Evolutionary conservation across 1,140 invertebrate genomes (phyloP).

Genomic region (Drosophila guanche): DNA sequence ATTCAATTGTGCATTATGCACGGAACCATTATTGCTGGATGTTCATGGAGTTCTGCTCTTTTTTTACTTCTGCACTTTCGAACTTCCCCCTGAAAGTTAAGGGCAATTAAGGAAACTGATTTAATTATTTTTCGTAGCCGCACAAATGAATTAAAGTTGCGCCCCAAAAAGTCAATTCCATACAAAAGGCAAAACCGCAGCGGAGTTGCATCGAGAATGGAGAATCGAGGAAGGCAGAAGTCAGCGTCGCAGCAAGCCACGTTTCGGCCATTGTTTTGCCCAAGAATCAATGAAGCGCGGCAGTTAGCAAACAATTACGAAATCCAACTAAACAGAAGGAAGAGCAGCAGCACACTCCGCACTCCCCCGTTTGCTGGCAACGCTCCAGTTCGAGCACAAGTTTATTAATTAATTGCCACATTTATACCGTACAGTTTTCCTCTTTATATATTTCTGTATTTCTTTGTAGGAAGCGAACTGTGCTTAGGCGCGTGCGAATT

Average conservation of each 20-base stretch:
- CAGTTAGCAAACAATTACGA: conserved; percentile 34
- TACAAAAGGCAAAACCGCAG: not conserved
- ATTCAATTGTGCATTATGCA: conserved; percentile 16
- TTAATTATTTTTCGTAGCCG: conserved; percentile 35
- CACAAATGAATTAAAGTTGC: conserved; percentile 38
- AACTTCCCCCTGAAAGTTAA: conserved; percentile 7
- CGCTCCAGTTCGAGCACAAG: conserved; percentile 35
- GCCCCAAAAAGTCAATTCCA: conserved; percentile 4
- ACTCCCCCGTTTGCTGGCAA: conserved; percentile 20
- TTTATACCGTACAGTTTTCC: conserved; percentile 42
- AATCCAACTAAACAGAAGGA: conserved; percentile 3
- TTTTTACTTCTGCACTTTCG: not conserved
- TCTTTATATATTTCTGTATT: not conserved
- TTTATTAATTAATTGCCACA: conserved; percentile 19
- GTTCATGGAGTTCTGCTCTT: not conserved
- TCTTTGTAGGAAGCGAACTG: conserved; percentile 51
- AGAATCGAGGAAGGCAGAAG: conserved; percentile 4
- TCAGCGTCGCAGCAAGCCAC: too few species aligned
- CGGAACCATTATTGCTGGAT: not conserved
- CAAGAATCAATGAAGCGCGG: conserved; percentile 40
- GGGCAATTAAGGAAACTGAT: conserved; percentile 28
- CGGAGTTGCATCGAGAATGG: too few species aligned
- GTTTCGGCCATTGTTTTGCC: conserved; percentile 22
- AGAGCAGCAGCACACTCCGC: not conserved
- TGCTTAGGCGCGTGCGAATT: conserved; percentile 58